Percentiles rank a stretch among this genome's conserved stretches.
Evolutionary conservation across 2,113 vertebrate species (phyloP).

Genomic region (Hydrochoerus hydrochaeris): DNA sequence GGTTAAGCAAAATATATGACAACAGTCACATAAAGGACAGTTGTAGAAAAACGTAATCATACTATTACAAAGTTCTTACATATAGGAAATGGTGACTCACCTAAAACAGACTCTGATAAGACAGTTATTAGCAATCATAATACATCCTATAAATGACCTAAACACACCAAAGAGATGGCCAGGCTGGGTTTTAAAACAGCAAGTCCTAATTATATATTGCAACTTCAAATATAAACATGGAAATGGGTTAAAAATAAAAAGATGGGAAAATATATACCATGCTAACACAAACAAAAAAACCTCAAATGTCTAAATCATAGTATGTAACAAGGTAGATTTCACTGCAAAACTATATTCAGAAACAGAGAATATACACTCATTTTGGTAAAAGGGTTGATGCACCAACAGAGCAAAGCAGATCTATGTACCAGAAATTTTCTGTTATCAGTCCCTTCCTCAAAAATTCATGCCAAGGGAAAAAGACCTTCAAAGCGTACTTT

Average conservation of each 20-base stretch:
- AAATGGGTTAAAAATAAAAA: background rate
- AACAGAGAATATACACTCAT: background rate
- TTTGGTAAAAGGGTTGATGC: background rate
- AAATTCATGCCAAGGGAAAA: background rate
- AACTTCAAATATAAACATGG: background rate
- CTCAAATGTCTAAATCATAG: background rate
- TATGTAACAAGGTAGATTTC: background rate
- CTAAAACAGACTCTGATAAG: background rate
- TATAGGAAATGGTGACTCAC: background rate
- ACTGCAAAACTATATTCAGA: background rate
- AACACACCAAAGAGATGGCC: background rate
- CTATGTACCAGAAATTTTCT: background rate
- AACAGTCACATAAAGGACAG: background rate
- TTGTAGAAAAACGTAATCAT: background rate
- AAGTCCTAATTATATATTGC: background rate
- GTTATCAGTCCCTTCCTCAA: background rate
- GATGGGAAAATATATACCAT: background rate
- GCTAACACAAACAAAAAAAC: background rate
- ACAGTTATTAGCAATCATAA: background rate
- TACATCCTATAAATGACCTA: background rate
- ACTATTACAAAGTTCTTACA: background rate
- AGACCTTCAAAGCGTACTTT: background rate
- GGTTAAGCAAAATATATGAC: background rate
- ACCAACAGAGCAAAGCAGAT: background rate
- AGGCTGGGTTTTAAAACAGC: background rate